A percentile compares a stretch with the other conserved stretches of the same genome.
Evolutionary conservation across 2,797 vertebrate species (phyloP).

Genomic region (Podarcis siculus): DNA sequence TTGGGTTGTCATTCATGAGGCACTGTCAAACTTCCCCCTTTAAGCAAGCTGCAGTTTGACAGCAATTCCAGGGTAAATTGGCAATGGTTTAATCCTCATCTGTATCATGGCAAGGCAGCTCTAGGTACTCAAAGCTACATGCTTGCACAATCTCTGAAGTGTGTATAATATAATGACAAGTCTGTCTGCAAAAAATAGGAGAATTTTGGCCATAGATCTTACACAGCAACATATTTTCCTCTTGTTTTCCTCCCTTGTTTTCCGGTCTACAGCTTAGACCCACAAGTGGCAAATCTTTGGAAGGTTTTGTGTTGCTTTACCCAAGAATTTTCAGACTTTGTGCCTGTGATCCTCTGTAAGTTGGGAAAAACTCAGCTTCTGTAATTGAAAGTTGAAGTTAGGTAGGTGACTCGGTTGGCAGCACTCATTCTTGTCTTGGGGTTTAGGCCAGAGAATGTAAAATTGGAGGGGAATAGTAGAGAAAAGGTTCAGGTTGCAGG

Average conservation of each 20-base stretch:
- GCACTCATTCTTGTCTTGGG: background rate
- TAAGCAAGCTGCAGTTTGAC: background rate
- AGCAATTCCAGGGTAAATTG: background rate
- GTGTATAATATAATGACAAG: background rate
- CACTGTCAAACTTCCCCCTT: background rate
- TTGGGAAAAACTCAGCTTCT: background rate
- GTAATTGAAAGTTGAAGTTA: background rate
- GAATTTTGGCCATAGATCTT: background rate
- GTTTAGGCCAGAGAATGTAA: background rate
- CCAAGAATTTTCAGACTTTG: background rate
- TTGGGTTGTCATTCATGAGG: constrained; percentile 4
- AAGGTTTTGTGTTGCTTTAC: background rate
- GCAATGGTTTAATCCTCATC: background rate
- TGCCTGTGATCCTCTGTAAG: background rate
- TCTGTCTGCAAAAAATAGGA: constrained; percentile 6
- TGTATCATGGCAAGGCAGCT: background rate
- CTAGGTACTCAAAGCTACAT: background rate
- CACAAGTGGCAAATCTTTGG: background rate
- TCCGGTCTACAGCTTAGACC: background rate
- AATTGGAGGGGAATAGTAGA: too few relatives aligned
- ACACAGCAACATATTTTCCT: background rate
- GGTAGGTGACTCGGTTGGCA: background rate
- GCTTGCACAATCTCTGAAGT: background rate
- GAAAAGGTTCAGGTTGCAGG: background rate
- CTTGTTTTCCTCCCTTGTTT: constrained; percentile 2